Evolutionary conservation across 2,888 invertebrate species (phyloP).

Genomic region (Melikaiella ostensackeni): DNA sequence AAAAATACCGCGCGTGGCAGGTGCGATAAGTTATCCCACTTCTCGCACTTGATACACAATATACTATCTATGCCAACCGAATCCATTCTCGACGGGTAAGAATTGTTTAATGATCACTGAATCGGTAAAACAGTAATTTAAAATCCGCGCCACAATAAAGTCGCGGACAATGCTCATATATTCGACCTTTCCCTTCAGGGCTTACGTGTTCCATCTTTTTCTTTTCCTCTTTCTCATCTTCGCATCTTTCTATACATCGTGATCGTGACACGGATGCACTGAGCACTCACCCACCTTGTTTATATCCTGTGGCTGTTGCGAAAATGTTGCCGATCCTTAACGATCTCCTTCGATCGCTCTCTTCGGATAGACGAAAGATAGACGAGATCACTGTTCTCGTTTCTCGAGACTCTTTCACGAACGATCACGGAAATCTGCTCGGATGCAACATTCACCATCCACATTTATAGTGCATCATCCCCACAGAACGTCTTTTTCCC

Average conservation of each 20-base stretch:
- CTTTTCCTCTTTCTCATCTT: slow-evolving; percentile 19
- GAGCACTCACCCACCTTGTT: slow-evolving; percentile 50
- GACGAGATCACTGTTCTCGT: slow-evolving; percentile 50
- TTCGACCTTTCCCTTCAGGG: slow-evolving; percentile 49
- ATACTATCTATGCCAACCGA: too few relatives aligned
- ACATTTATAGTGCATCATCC: slow-evolving; percentile 61
- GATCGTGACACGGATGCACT: slow-evolving; percentile 49
- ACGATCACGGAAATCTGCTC: slow-evolving; percentile 57
- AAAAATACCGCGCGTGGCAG: too few relatives aligned
- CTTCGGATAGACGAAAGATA: slow-evolving; percentile 37
- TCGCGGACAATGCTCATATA: slow-evolving; percentile 45
- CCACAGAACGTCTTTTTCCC: slow-evolving; percentile 51
- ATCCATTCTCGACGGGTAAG: too few relatives aligned
- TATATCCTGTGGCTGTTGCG: slow-evolving; percentile 46
- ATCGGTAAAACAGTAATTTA: too few relatives aligned
- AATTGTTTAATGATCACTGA: neutral
- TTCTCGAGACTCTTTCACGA: slow-evolving; percentile 51
- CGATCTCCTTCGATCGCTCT: slow-evolving; percentile 49
- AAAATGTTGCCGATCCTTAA: slow-evolving; percentile 46
- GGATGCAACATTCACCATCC: slow-evolving; percentile 57
- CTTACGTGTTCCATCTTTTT: slow-evolving; percentile 39
- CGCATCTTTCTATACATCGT: slow-evolving; percentile 37
- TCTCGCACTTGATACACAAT: too few relatives aligned
- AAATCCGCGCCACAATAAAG: slow-evolving; percentile 44
- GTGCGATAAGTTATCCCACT: too few relatives aligned